Conservation (phyloP, 1,140 invertebrate species). For the Drosophila watanabei region DNA sequence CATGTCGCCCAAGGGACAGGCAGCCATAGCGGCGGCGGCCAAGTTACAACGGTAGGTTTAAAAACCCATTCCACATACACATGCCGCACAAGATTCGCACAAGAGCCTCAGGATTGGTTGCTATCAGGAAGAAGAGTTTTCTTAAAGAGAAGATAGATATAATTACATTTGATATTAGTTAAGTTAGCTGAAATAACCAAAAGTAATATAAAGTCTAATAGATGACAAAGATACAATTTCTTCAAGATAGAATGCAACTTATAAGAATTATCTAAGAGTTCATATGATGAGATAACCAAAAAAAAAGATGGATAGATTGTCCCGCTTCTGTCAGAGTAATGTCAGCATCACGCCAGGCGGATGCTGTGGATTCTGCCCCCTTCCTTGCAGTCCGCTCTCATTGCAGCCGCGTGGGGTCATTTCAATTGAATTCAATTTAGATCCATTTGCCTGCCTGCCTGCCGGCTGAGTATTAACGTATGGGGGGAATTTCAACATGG, state of each 20-base stretch:
- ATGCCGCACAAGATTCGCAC: constrained; percentile 16
- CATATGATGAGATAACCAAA: constrained; percentile 12
- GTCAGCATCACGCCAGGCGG: constrained; percentile 25
- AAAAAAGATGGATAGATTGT: constrained; percentile 6
- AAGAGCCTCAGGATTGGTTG: constrained; percentile 47
- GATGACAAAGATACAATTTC: neutral
- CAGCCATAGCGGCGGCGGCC: constrained; percentile 52
- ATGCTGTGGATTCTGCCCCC: constrained; percentile 27
- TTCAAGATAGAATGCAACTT: neutral
- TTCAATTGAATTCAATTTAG: constrained; percentile 85
- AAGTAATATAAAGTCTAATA: no score
- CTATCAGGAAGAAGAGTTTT: neutral
- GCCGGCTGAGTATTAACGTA: constrained; percentile 26
- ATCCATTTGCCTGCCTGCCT: constrained; percentile 62
- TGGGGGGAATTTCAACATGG: constrained; percentile 15
- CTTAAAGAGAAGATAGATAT: no score
- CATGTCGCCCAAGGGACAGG: constrained; percentile 89
- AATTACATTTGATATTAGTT: neutral
- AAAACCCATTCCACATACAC: neutral
- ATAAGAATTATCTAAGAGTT: neutral
- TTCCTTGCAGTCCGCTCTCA: constrained; percentile 9
- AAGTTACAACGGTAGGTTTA: constrained; percentile 81
- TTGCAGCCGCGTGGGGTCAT: constrained; percentile 74
- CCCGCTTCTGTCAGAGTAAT: constrained; percentile 1
- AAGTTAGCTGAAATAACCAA: neutral